Evolutionary conservation across 2,888 invertebrate species (phyloP), one percentile per base, ranked within the genome.

Genomic region (Megamerina dolium): DNA sequence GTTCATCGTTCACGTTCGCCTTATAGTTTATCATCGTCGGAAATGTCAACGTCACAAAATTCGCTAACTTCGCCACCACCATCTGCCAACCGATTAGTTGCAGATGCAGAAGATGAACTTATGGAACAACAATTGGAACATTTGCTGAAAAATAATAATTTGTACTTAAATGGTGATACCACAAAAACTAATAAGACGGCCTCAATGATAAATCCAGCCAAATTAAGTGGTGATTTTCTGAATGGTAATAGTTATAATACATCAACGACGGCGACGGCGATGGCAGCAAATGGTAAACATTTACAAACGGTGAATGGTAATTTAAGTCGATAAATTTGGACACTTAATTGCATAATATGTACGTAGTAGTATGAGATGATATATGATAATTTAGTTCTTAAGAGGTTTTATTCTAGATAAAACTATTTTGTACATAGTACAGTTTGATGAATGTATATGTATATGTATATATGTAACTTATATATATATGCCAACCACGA

Each of bases 71-170:
- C 13, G 27, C 10, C 27, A 13, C 27, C 27, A 27, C 10, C 5
- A 3, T 27, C 27, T 27, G 12, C 12, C 13, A 10, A 27, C 10
- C 27, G 6, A 6, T 9, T 13, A 5, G 4, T 13, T n/a, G 3
- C 27, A 27, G 27, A 27, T n/a, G 54, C 54, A 2, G 66, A 63
- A 46, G 56, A 65, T 45, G 49, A 53, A 3, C 56, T 57, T 19
- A 53, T 66, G 9, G 53, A 58, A 20, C 43, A 59, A 19, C 66
- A 65, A 37, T 32, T 63, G 36, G 51, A 59, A 5, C 61, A 63
- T 26, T 43, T 62, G 41, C 54, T 59, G 14, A 58, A 56, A 10
- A 59, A 61, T 35, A 54, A 50, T 26, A 51, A 54, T 43, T 48
- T 49, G 44, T 47, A 51, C 50, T 48, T 63, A 27, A 63, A 61